Evolutionary conservation across 2,113 vertebrate genomes (phyloP), one percentile per base, ranked within the genome.

Genomic region (Myotis lucifugus): DNA sequence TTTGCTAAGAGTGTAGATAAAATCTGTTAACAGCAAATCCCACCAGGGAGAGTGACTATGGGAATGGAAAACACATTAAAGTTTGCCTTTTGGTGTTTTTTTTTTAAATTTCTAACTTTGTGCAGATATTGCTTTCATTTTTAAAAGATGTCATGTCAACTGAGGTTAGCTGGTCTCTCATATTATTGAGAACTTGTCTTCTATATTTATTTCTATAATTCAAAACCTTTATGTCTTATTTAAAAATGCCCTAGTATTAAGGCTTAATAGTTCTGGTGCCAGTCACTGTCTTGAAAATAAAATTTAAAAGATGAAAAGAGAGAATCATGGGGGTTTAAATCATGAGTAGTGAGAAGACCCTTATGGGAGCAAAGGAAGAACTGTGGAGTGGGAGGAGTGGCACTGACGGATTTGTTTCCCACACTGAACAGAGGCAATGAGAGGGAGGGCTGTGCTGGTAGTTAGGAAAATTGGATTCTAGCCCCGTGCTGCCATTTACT

Each of bases 401-500:
- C 32, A 18, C 5, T 21, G 8, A 61, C 8, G 0, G 18, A 7
- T 6, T 14, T 37, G 61, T 29, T 76, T 23, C 64, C 56, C 0
- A 3, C 0, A 0, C 13, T 15, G 15, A 13, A 34, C 0, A 42
- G 27, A 84, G 29, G 29, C 0, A 0, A 48, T 0, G 1, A 32
- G 54, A 37, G n/a, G 37, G 73, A 93, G 46, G 59, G 40, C 59
- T 32, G n/a, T 2, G 12, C 9, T 56, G 34, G 27, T 23, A n/a
- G 37, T 76, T 73, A 88, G 61, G 29, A 42, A 93, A 87, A 92
- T 23, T 91, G 85, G 48, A 96, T 74, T 96, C 81, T 2, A 85
- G 40, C 40, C 61, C 48, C 7, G 2, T 14, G 78, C 23, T 54
- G 78, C 67, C 84, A 69, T 78, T 83, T 84, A 42, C n/a, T 50